Base-by-base conservation (phyloP, 2,113 vertebrate genomes). In the Mellivora capensis region DNA sequence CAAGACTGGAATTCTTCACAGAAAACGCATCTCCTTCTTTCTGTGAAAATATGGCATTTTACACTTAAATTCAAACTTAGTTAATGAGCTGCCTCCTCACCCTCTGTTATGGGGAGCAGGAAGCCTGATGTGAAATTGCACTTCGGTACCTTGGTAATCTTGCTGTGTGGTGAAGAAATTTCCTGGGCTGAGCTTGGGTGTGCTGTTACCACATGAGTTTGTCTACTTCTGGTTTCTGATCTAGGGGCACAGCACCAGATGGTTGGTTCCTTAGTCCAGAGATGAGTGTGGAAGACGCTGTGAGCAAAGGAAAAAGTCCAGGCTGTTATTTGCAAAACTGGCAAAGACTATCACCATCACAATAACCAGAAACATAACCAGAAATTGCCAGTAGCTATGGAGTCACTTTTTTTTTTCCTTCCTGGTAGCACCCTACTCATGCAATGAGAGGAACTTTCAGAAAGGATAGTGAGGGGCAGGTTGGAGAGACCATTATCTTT, bases 1-100 rank as follows among this genome's bases (percentile, higher is more conserved):
- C 44, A 93, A 77, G 83, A 90, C 74, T 89, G 61, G 25, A 96
- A 96, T 90, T 96, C 62, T 96, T 96, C 34, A 27, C 69, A 85
- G 77, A 98, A 97, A 97, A 90, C 42, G 87, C 62, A 64, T 89
- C 95, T 95, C 67, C 57, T 93, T 79, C 90, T 47, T 92, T n/a
- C 85, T 93, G 93, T 91, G 93, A 93, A 97, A 96, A 95, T 84
- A 89, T 83, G 69, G 21, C 37, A 80, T 82, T 96, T 87, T 76
- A 67, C 37, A 64, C 77, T 91, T 93, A 94, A 76, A 87, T 95
- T 94, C 44, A 61, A 17, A 85, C 15, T 76, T 79, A 20, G 57
- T 84, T 97, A 97, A 97, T 85, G 34, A 94, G n/a, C 23, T 96
- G 62, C 76, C 47, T 89, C 74, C 59, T 96, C 81, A 39, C 44